Evolutionary conservation across 1,140 invertebrate species (phyloP).

Genomic region (Meloidogyne exigua): DNA sequence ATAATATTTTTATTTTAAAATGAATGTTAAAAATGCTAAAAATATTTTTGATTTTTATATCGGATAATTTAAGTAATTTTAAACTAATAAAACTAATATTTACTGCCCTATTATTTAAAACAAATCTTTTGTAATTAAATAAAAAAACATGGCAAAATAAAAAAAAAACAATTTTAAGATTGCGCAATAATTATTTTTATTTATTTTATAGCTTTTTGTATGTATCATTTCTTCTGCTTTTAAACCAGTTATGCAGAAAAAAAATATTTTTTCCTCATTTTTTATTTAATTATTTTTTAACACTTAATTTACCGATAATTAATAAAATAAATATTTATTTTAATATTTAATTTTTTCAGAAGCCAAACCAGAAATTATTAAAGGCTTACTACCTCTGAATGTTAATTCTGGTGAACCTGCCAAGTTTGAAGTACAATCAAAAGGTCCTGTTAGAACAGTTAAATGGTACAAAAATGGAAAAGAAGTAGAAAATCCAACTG

Average conservation of each 20-base stretch:
- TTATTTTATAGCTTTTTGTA: neutral
- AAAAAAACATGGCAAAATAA: too few species aligned
- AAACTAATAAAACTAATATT: neutral
- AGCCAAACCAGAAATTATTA: constrained; percentile 68
- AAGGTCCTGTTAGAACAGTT: constrained; percentile 80
- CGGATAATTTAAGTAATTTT: neutral
- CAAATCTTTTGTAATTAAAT: neutral
- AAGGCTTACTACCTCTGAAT: constrained; percentile 71
- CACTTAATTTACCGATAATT: constrained; percentile 17
- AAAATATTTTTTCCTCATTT: constrained; percentile 3
- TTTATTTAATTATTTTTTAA: neutral
- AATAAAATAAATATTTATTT: constrained; percentile 1
- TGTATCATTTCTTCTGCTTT: neutral
- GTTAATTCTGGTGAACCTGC: constrained; percentile 76
- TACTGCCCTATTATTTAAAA: neutral
- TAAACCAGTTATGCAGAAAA: neutral
- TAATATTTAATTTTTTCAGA: constrained; percentile 20
- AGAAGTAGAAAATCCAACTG: constrained; percentile 70
- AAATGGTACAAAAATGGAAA: constrained; percentile 79
- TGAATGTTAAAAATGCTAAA: neutral
- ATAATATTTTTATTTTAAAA: neutral
- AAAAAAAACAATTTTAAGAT: neutral
- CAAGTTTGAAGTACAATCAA: constrained; percentile 75
- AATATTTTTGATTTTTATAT: constrained; percentile 8
- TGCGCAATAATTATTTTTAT: neutral